Evolutionary conservation across 2,797 vertebrate genomes (phyloP), one percentile per base, ranked within the genome.

Genomic region (Centroberyx gerrardi): DNA sequence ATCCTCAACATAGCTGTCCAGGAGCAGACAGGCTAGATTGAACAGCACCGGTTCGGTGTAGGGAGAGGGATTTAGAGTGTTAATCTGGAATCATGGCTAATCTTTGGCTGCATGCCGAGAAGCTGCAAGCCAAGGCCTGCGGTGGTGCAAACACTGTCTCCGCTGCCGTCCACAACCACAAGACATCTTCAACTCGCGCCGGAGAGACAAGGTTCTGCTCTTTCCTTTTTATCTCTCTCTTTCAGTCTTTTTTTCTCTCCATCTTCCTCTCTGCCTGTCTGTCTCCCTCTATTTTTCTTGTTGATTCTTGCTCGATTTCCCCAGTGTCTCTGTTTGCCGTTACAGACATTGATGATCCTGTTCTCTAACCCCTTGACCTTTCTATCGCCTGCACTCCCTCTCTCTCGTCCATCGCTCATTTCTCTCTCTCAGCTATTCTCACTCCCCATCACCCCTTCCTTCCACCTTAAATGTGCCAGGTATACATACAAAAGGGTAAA

Each of bases 11-110:
- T 67, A 74, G 79, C 70, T 77, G 83, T 88, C 77, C 81, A 80
- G 71, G 73, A 69, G 85, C 61, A 42, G 83, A 68, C 82, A 70
- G 72, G 68, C 33, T 58, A 44, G 70, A 78, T 63, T 71, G 59
- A 83, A 69, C 80, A 80, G 66, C 66, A 63, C 28, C 62, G 8
- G 74, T 81, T 71, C 33, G 46, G 64, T 83, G 82, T 78, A 70
- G 70, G 81, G 75, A 79, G 73, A 81, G 68, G 76, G 87, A 88
- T 89, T 90, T 85, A 81, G 83, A 62, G 83, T 58, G 72, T 83
- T 93, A 89, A 93, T 94, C 87, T 90, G 83, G 82, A 92, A 90
- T 94, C 80, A 77, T 82, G 82, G 73, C 80, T 92, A 78, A 85
- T 92, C 90, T 90, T 83, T 92, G 89, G 91, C 70, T 15, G 54